These are phyloP conservation scores for Idris sp. DNA, from an alignment of 1,140 invertebrate species.

Conservation along the genomic window DNA sequence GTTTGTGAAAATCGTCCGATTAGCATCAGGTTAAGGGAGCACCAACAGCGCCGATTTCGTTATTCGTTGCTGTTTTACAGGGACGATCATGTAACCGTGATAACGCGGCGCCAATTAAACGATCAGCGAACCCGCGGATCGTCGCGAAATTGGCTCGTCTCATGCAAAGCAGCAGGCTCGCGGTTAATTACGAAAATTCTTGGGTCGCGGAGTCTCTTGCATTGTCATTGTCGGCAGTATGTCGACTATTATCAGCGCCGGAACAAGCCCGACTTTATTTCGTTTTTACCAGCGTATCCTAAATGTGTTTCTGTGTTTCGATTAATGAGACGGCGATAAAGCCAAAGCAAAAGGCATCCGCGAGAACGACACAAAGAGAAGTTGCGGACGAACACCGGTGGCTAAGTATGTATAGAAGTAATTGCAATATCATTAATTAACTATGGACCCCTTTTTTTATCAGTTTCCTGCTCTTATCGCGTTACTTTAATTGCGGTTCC, in stretches of 20 bases:
- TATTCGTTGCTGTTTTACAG: constrained; percentile 49
- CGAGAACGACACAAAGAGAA: constrained; percentile 50
- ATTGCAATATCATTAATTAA: constrained; percentile 72
- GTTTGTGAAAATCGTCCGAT: constrained; percentile 28
- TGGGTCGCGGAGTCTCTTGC: constrained; percentile 16
- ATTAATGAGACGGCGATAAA: constrained; percentile 68
- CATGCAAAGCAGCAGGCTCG: constrained; percentile 55
- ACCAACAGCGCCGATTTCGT: constrained; percentile 44
- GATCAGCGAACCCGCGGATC: constrained; percentile 53
- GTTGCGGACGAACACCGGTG: constrained; percentile 27
- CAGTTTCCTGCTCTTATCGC: constrained; percentile 63
- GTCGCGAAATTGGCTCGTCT: constrained; percentile 50
- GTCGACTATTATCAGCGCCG: constrained; percentile 51
- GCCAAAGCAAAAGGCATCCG: constrained; percentile 32
- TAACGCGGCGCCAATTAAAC: constrained; percentile 55
- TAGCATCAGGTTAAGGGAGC: constrained; percentile 27
- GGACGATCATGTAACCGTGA: constrained; percentile 56
- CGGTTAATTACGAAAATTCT: constrained; percentile 61
- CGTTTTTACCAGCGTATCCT: constrained; percentile 64
- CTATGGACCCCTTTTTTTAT: constrained; percentile 66
- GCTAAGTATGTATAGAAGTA: constrained; percentile 61
- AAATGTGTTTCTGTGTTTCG: constrained; percentile 67
- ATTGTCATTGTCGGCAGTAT: constrained; percentile 29
- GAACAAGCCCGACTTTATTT: constrained; percentile 60
- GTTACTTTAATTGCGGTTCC: constrained; percentile 69